Base-by-base conservation (phyloP, 2,113 vertebrate species). In the Hydrolagus affinis region DNA sequence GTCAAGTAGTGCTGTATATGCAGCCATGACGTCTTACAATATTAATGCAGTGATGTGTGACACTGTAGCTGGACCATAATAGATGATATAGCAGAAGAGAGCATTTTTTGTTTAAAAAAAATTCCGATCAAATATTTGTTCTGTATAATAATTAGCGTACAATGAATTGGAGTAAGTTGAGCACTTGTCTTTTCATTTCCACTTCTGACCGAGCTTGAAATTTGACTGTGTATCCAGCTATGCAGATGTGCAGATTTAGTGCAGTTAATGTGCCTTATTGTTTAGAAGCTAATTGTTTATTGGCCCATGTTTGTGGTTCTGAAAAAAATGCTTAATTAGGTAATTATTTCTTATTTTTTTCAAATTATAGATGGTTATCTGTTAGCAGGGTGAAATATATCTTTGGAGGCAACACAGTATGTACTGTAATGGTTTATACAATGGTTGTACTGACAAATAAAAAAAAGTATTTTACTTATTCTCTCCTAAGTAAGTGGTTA, bases 61-160 rank as follows among this genome's bases (percentile, higher is more conserved):
- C 66, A 66, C 28, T 32, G 21, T 68, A 17, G 25, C 66, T 21
- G 32, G 30, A 60, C 12, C 64, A 64, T 77, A 11, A 14, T 60
- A 12, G 23, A 60, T 11, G 1, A 60, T 23, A 10, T 2, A 14
- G 14, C 17, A 32, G 60, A 64, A 83, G 8, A 66, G 25, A 66
- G 11, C 62, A 15, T 62, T 3, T 19, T 66, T 83, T 83, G 78
- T 10, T 28, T 83, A 66, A 30, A 83, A 83, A 83, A 83, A 64
- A 21, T 3, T 62, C 11, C 9, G 32, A 17, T 7, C 23, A 25
- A 80, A 30, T 80, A 17, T 64, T 83, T 64, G 25, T 15, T 66
- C 60, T 17, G 66, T 32, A 17, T 3, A 80, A 15, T 80, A 80
- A 9, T 28, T 28, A 64, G 25, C 11, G 8, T 21, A 83, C 28